Conservation (phyloP, 2,888 invertebrate species). For the Sarcophaga variegata region DNA sequence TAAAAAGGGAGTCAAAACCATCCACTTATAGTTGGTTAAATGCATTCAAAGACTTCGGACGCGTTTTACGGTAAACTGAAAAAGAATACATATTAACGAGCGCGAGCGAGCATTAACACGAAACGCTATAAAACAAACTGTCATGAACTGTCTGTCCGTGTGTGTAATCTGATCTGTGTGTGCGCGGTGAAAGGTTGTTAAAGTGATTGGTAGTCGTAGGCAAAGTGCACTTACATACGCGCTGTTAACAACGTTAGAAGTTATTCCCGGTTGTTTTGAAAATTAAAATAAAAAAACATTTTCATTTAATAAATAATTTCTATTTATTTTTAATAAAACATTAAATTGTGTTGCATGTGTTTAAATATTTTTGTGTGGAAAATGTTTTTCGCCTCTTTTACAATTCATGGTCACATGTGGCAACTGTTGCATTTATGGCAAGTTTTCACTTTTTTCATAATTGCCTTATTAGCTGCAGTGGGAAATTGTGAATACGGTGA, state of each 20-base stretch:
- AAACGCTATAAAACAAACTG: no score
- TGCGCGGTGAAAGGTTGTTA: constrained; percentile 51
- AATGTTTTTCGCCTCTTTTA: constrained; percentile 47
- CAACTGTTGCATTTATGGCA: constrained; percentile 50
- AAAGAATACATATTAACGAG: background rate
- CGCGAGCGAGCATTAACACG: no score
- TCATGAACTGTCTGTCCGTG: no score
- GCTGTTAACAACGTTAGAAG: constrained; percentile 2
- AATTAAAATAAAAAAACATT: no score
- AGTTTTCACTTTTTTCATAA: constrained; percentile 68
- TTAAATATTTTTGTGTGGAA: background rate
- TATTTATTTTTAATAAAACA: no score
- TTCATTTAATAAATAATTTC: constrained; percentile 9
- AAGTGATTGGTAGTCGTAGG: background rate
- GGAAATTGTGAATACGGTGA: constrained; percentile 73
- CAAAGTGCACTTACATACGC: constrained; percentile 18
- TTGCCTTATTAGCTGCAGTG: constrained; percentile 69
- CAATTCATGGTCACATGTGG: constrained; percentile 47
- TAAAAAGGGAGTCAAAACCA: constrained; percentile 46
- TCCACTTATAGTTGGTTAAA: constrained; percentile 59
- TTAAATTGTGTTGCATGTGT: no score
- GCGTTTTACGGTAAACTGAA: constrained; percentile 33
- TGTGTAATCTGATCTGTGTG: background rate
- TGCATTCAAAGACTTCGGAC: constrained; percentile 63
- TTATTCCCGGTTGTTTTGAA: background rate